Evolutionary conservation across 2,113 vertebrate species (phyloP).

Genomic region (Syrmaticus mikado): DNA sequence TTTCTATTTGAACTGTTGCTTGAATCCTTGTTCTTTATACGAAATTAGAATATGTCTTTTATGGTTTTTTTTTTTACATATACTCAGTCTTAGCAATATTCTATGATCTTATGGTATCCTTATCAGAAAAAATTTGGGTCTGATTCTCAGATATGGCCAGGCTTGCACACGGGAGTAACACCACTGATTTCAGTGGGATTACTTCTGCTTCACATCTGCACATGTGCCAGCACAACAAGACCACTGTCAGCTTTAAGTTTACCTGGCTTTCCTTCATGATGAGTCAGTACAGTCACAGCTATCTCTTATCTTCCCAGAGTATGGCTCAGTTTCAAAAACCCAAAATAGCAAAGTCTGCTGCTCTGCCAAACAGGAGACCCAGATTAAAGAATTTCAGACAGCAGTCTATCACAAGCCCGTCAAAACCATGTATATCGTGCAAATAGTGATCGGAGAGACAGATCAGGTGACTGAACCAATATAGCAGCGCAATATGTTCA

Average conservation of each 20-base stretch:
- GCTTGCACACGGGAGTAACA: accelerated
- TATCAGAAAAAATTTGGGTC: neutral
- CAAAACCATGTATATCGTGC: slow-evolving; percentile 70
- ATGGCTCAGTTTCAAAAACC: slow-evolving; percentile 71
- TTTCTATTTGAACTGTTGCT: neutral
- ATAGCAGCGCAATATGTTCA: slow-evolving; percentile 69
- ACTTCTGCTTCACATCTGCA: neutral
- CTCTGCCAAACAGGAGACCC: slow-evolving; percentile 73
- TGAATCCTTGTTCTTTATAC: neutral
- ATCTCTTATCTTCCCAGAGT: slow-evolving; percentile 40
- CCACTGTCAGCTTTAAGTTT: neutral
- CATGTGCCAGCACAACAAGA: neutral
- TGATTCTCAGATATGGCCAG: neutral
- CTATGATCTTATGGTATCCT: neutral
- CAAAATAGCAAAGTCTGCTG: slow-evolving; percentile 74
- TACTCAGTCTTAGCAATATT: neutral
- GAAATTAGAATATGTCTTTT: neutral
- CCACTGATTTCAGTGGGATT: neutral
- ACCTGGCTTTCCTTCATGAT: slow-evolving; percentile 59
- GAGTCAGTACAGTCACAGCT: slow-evolving; percentile 61
- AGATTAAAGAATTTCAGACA: slow-evolving; percentile 76
- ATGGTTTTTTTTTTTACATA: neutral
- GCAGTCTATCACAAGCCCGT: slow-evolving; percentile 76
- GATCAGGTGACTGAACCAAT: slow-evolving; percentile 75
- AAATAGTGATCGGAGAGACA: slow-evolving; percentile 72